A percentile compares a stretch with the other conserved stretches of the same genome.
These are phyloP conservation scores for Pollenia amentaria DNA, from an alignment of 2,888 invertebrate species.

Conservation along the genomic window DNA sequence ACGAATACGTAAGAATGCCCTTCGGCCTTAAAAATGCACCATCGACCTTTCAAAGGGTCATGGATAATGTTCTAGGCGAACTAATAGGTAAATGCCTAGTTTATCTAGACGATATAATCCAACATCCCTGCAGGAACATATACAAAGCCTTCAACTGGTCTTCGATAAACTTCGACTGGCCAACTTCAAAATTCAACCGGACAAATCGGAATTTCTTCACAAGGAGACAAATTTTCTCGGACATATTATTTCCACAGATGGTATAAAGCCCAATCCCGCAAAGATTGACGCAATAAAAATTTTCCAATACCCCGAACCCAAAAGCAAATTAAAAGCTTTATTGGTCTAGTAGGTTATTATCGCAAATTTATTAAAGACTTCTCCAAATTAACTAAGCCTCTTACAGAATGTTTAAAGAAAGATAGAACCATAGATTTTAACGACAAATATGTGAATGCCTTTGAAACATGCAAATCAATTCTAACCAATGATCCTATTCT, in stretches of 20 bases:
- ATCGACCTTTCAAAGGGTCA: no score
- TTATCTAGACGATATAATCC: background rate
- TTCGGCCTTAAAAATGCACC: no score
- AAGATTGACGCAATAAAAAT: conserved; percentile 15
- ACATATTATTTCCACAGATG: conserved; percentile 12
- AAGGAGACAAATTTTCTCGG: conserved; percentile 6
- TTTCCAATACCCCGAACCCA: conserved; percentile 14
- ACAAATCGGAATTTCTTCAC: background rate
- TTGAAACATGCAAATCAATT: no score
- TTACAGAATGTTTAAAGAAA: no score
- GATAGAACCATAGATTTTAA: no score
- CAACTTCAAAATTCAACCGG: conserved; percentile 1
- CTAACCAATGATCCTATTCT: no score
- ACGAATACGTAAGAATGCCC: no score
- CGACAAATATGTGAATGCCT: no score
- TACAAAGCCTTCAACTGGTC: background rate
- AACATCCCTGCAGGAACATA: background rate
- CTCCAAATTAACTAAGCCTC: background rate
- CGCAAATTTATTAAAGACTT: conserved; percentile 1
- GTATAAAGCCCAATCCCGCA: conserved; percentile 15
- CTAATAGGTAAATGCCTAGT: background rate
- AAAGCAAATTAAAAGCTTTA: conserved; percentile 6
- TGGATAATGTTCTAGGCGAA: no score
- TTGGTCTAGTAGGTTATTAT: conserved; percentile 16
- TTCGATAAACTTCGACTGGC: background rate